Percentiles rank a stretch among this genome's conserved stretches.
phyloP scores from a whole-genome alignment of 2,797 vertebrate species.

The Acrossocheilus wenchowensis region DNA sequence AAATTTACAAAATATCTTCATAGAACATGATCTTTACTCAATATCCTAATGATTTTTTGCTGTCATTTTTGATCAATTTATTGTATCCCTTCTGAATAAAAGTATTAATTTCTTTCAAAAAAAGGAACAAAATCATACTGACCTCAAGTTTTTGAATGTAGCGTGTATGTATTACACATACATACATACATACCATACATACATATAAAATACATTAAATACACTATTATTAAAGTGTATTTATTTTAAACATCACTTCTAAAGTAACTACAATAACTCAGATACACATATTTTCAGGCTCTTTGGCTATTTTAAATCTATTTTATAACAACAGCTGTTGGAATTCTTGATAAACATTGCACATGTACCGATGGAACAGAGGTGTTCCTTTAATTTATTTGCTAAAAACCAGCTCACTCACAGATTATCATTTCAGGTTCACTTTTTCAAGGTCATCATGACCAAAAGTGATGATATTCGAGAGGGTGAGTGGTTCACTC shows the following conservation, averaged over 20 bases:
- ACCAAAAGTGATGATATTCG: background rate
- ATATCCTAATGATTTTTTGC: too few species aligned
- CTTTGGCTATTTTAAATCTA: background rate
- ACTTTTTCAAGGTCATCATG: background rate
- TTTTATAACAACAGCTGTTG: background rate
- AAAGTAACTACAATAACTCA: background rate
- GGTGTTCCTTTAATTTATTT: background rate
- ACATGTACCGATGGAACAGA: background rate
- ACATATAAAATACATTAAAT: background rate
- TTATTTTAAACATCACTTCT: background rate
- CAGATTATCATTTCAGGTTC: background rate
- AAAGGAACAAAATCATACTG: background rate
- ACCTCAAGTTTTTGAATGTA: background rate
- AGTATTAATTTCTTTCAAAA: background rate
- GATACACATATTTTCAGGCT: background rate
- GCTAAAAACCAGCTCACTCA: background rate
- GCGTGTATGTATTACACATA: background rate
- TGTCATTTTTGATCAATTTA: background rate
- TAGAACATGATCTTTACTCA: too few species aligned
- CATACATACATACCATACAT: background rate
- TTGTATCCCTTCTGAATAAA: background rate
- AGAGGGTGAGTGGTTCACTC: background rate
- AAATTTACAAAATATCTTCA: too few species aligned
- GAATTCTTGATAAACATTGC: background rate
- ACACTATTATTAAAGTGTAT: too few species aligned